phyloP scores from a whole-genome alignment of 2,113 vertebrate species.

The Anas platyrhynchos region DNA sequence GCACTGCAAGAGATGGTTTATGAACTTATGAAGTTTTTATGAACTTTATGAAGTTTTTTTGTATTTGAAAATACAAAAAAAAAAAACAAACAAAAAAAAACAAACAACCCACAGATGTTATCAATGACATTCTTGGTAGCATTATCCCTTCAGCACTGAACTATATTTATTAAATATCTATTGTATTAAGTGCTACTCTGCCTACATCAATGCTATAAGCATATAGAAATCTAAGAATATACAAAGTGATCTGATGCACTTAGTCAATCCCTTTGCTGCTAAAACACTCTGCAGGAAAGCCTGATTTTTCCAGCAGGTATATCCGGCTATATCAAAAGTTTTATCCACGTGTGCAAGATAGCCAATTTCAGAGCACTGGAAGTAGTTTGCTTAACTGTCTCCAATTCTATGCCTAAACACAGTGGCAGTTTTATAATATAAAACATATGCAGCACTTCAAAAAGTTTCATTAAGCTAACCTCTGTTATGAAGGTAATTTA shows the following conservation, averaged over 20 bases:
- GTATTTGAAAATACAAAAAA: background rate
- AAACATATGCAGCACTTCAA: conserved; percentile 43
- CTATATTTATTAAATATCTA: background rate
- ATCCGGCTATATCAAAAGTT: background rate
- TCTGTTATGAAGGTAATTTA: conserved; percentile 35
- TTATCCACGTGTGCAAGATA: conserved; percentile 17
- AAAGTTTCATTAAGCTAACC: conserved; percentile 54
- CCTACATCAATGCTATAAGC: background rate
- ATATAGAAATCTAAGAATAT: background rate
- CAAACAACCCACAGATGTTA: background rate
- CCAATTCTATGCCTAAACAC: conserved; percentile 3
- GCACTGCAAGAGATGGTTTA: background rate
- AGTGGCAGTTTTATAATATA: conserved; percentile 7
- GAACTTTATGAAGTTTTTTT: no score
- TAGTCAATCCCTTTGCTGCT: background rate
- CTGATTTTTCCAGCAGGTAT: conserved; percentile 39
- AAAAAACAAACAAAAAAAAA: background rate
- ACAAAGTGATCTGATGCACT: background rate
- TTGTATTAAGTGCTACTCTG: background rate
- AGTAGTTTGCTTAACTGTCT: background rate
- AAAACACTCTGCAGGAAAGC: background rate
- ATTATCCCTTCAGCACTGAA: background rate
- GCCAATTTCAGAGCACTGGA: conserved; percentile 28
- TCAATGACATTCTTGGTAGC: background rate
- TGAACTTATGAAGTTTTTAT: no score